Evolutionary conservation across 2,797 vertebrate species (phyloP), one percentile per base, ranked within the genome.

Genomic region (Botia kubotai): DNA sequence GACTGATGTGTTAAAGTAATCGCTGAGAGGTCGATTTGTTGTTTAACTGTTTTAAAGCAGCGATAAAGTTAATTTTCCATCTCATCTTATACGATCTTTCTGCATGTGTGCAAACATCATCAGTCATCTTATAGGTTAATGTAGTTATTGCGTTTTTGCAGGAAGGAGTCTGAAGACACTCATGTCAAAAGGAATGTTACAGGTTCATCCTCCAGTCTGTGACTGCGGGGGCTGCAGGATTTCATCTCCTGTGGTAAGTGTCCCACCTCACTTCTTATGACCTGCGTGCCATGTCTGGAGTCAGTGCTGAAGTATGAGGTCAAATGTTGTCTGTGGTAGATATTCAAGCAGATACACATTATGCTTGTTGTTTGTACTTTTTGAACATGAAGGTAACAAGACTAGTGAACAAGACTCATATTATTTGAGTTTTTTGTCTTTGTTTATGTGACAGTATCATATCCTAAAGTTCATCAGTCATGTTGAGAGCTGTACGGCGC

Each of bases 171-270:
- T 99, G 93, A 99, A 99, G 96, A 99, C 97, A 89, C 98, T 99
- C 89, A 99, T 99, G 98, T 99, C 98, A 94, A 99, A 99, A 95
- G 98, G 98, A 93, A 98, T 99, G 92, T 97, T 99, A 95, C 98
- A 99, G 94, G 98, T 99, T 94, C 98, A 99, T 91, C 98, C 97
- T 92, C 98, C 98, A 53, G 99, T 99, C 95, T 99, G 98, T 91
- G 98, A 99, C 91, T 99, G 98, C 89, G 97, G 97, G 17, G 97
- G 97, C 87, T 99, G 98, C 93, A 96, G 98, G 89, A 99, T 99
- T 92, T 99, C 97, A 87, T 99, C 97, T 92, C 97, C 97, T 87
- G 98, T 99, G 98, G 98, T 99, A 95, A 98, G 97, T 94, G 87
- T 85, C 88, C 36, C 36, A 78, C 72, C 36, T 81, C 69, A 63